Conservation (phyloP, 2,888 invertebrate genomes). For the Orthosia gothica region DNA sequence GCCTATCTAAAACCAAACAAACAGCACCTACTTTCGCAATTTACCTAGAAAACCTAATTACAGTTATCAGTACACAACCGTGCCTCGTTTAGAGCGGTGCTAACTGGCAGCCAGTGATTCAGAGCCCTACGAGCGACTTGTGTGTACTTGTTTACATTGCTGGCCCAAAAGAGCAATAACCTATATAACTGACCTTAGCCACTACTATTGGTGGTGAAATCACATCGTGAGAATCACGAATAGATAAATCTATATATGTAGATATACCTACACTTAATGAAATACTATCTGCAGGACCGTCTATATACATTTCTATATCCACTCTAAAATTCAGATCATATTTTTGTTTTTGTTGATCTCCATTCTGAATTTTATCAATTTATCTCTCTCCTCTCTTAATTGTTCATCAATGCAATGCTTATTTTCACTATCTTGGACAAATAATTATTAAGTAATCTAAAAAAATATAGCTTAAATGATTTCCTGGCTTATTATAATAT, state of each 20-base stretch:
- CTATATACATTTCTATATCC: too few species aligned
- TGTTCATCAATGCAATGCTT: not conserved
- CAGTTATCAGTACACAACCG: constrained; percentile 39
- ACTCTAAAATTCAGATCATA: not conserved
- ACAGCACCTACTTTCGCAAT: constrained; percentile 27
- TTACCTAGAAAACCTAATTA: constrained; percentile 38
- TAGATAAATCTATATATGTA: not conserved
- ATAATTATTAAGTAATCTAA: not conserved
- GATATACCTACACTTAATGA: not conserved
- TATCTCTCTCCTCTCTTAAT: not conserved
- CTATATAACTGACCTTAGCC: constrained; percentile 69
- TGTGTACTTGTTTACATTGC: constrained; percentile 57
- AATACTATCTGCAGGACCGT: too few species aligned
- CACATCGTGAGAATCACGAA: not conserved
- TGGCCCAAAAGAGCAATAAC: constrained; percentile 70
- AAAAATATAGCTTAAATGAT: not conserved
- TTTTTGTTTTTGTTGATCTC: not conserved
- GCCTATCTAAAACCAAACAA: not conserved
- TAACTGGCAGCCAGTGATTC: constrained; percentile 60
- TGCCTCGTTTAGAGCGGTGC: constrained; percentile 51
- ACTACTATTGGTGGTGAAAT: constrained; percentile 53
- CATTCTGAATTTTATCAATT: not conserved
- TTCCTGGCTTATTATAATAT: not conserved
- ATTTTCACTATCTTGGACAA: not conserved
- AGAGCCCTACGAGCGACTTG: constrained; percentile 36